Evolutionary conservation across 2,888 invertebrate genomes (phyloP).

Genomic region (Archaeoteleia sp.): DNA sequence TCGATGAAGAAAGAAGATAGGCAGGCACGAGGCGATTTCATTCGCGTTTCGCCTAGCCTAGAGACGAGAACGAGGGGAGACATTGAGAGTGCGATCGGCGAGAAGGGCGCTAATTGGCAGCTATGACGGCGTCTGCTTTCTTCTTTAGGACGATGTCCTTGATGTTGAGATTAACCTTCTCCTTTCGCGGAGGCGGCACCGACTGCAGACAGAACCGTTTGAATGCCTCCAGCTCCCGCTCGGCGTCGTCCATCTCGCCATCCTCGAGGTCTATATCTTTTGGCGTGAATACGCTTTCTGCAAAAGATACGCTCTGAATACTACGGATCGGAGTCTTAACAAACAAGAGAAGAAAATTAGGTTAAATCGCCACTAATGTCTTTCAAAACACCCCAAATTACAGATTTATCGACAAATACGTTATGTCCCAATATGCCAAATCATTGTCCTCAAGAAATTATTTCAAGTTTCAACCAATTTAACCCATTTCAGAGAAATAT

Average conservation of each 20-base stretch:
- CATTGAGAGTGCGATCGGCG: not conserved
- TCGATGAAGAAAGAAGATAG: constrained; percentile 10
- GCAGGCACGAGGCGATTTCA: constrained; percentile 8
- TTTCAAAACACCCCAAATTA: no score
- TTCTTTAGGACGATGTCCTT: constrained; percentile 85
- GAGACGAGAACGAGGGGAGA: constrained; percentile 3
- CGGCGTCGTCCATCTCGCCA: constrained; percentile 86
- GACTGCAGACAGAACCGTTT: constrained; percentile 91
- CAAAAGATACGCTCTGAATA: constrained; percentile 71
- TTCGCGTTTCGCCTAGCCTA: constrained; percentile 11
- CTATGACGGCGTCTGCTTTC: constrained; percentile 72
- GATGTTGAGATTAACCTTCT: constrained; percentile 86
- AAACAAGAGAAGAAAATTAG: constrained; percentile 13
- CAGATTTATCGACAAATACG: no score
- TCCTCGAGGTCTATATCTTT: constrained; percentile 86
- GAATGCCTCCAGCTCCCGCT: constrained; percentile 89
- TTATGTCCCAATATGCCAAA: no score
- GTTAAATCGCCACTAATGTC: no score
- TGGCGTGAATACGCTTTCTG: constrained; percentile 85
- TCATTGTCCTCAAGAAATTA: no score
- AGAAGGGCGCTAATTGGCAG: constrained; percentile 61
- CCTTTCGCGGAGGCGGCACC: constrained; percentile 85
- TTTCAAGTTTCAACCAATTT: no score
- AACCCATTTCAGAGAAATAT: no score
- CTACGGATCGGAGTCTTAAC: constrained; percentile 56